Base-by-base conservation (phyloP, 2,113 vertebrate genomes). In the Clarias magur region DNA sequence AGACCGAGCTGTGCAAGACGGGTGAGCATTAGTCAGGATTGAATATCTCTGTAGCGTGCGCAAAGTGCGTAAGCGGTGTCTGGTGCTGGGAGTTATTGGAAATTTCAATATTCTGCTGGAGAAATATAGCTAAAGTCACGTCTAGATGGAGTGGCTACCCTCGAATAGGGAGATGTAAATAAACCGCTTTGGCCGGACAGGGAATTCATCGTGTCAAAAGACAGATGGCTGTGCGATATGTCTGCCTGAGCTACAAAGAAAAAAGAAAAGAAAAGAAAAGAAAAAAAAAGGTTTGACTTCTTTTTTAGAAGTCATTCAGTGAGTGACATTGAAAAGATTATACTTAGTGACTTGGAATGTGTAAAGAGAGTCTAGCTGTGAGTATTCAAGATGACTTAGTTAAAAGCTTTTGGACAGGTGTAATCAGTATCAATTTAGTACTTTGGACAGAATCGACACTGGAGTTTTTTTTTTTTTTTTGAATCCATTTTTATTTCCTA, bases 401-500 rank as follows among this genome's bases (percentile, higher is more conserved):
- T 86, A 17, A 84, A 54, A 38, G 30, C 80, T 79, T 53, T 54
- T 79, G 84, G 63, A 25, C 59, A 72, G 25, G 62, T 42, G 12
- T 57, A 86, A 85, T 85, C 73, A 86, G 59, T 42, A 38, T 79
- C 16, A 72, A 57, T 75, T 68, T 80, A 85, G 34, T 78, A 78
- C 0, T 17, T 79, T 82, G 78, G 68, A 67, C 12, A 76, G 56
- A 38, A 65, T 84, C 78, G 27, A 42, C 8, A 34, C 4, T 87
- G 83, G 76, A 42, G 30, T 54, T 12, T n/a, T 65, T 70, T 38
- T 38, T 38, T 38, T 54, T 12, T n/a, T 65, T 70, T 63, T 54
- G 86, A 56, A 21, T 56, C 68, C 3, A n/a, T 59, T 85, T 85
- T 88, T 88, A 25, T 80, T 86, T 82, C 54, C 59, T 85, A 72